Evolutionary conservation across 2,797 vertebrate species (phyloP), one percentile per base, ranked within the genome.

Genomic region (Furcifer pardalis): DNA sequence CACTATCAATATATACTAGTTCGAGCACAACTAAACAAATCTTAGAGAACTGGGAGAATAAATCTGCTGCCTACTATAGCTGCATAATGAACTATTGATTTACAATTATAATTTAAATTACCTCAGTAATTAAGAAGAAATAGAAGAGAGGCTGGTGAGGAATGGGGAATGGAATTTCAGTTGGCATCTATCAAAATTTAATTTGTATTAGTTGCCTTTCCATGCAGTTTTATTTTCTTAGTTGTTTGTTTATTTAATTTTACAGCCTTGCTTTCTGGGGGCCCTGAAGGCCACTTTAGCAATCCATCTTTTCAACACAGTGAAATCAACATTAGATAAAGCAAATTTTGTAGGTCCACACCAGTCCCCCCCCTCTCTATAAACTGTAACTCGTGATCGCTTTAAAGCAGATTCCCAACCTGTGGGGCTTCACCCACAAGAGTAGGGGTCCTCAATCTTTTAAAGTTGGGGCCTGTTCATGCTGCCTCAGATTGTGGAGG

Each of bases 81-180:
- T 86, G 88, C 91, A 87, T 89, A 90, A 89, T 89, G 77, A 91
- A 88, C 73, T 85, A 91, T 73, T 92, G 91, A 94, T 90, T 95
- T 90, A 78, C 91, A 93, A 87, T 92, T 93, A 90, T 12, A 91
- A 89, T 75, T 42, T 74, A 83, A 84, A 88, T 90, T 94, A 90
- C 15, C 60, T 17, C 25, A 85, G 46, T 84, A 90, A 94, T 89
- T 92, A 86, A 79, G 84, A 94, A 87, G 15, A 87, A 93, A 90
- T 91, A 90, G 1, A 89, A 82, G 46, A 77, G 74, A 84, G 30
- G 81, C 42, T 90, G 84, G 84, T 56, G 90, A 79, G 80, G 7
- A 21, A 91, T 80, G 35, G 32, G 46, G 59, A 93, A 49, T 19
- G 13, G 40, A 79, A 0, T 32, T 2, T 86, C 87, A 44, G 74